Conservation (phyloP, 2,113 vertebrate genomes). For the Tyrannus savana region DNA sequence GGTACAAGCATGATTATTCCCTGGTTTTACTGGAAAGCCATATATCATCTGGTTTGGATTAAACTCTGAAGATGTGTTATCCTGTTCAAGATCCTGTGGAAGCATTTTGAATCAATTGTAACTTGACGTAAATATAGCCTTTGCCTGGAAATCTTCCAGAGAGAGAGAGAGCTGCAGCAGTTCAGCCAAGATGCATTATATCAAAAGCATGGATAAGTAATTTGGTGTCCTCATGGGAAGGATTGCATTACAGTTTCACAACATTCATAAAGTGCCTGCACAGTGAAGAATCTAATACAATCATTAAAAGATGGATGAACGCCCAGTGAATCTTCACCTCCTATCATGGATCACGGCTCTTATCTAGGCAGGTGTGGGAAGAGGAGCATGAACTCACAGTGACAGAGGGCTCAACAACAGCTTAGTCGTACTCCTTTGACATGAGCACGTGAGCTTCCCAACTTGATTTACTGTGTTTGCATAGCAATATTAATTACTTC, state of each 20-base stretch:
- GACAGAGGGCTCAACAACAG: neutral
- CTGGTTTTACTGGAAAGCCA: neutral
- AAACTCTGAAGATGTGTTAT: neutral
- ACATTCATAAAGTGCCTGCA: neutral
- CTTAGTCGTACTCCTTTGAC: neutral
- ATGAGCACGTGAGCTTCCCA: neutral
- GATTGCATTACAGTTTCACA: neutral
- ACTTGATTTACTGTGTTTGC: neutral
- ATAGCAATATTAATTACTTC: neutral
- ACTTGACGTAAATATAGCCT: constrained; percentile 44
- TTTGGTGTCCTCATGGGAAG: neutral
- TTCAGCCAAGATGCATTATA: constrained; percentile 3
- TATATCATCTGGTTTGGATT: neutral
- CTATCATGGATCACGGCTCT: neutral
- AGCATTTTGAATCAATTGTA: constrained; percentile 47
- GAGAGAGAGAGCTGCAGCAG: neutral
- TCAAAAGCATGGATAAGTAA: constrained; percentile 9
- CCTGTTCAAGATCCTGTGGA: constrained; percentile 27
- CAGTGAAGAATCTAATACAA: neutral
- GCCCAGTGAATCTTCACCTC: neutral
- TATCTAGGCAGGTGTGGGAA: constrained; percentile 3
- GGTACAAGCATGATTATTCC: neutral
- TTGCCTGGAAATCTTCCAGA: constrained; percentile 44
- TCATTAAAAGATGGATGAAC: neutral
- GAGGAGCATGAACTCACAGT: neutral